These are phyloP conservation scores for Drosophila anceps DNA, from an alignment of 2,888 invertebrate species.

Conservation along the genomic window DNA sequence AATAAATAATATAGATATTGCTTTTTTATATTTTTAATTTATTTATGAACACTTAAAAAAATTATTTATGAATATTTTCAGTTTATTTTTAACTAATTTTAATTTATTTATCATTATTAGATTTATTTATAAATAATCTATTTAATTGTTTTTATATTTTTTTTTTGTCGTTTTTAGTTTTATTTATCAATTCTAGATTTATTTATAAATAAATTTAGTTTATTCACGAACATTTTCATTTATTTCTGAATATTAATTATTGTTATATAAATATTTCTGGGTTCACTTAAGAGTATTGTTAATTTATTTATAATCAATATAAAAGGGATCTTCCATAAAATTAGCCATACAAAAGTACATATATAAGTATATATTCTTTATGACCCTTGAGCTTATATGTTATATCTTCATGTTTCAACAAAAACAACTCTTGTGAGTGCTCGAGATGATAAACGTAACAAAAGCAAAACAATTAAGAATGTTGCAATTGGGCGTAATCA, in stretches of 20 bases:
- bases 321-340: background rate
- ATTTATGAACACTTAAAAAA: too few species aligned
- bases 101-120: too few species aligned
- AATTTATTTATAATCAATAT: background rate
- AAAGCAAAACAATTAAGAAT: background rate
- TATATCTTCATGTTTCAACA: background rate
- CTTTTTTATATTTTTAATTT: too few species aligned
- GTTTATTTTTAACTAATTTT: too few species aligned
- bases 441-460: conserved; percentile 6
- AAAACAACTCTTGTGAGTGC: background rate
- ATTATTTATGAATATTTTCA: too few species aligned
- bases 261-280: background rate
- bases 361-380: background rate
- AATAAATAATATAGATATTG: too few species aligned
- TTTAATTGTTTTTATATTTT: background rate
- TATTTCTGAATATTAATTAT: background rate
- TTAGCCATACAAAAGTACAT: background rate
- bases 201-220: background rate
- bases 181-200: too few species aligned
- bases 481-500: background rate
- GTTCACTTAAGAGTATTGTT: background rate
- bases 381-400: conserved; percentile 3
- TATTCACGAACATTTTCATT: background rate
- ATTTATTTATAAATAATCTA: background rate
- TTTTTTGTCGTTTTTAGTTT: too few species aligned